Evolutionary conservation across 2,888 invertebrate genomes (phyloP).

Genomic region (Dichetophora obliterata): DNA sequence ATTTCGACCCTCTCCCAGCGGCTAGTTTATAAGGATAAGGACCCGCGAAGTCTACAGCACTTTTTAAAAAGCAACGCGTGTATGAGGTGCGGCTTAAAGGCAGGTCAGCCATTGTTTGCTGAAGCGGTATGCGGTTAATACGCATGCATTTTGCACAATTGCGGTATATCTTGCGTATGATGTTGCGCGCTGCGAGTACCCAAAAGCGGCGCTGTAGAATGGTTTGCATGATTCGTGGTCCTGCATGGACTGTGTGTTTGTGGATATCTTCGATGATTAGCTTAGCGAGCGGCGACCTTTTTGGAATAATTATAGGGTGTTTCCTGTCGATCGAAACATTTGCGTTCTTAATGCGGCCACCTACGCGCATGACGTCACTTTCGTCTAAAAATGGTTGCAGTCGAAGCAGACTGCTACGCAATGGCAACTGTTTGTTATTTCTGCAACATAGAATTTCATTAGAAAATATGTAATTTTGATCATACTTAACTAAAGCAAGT

Average conservation of each 20-base stretch:
- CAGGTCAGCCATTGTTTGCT: too few relatives aligned
- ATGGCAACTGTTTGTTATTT: neutral
- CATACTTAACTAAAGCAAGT: conserved; percentile 15
- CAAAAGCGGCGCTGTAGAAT: neutral
- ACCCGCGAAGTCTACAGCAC: conserved; percentile 7
- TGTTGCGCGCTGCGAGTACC: neutral
- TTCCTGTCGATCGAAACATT: neutral
- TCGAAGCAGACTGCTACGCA: conserved; percentile 20
- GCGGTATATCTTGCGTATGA: too few relatives aligned
- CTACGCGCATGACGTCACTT: conserved; percentile 24
- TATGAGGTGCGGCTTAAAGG: too few relatives aligned
- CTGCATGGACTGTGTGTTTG: neutral
- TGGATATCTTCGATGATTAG: conserved; percentile 5
- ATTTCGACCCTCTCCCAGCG: neutral
- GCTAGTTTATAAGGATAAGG: neutral
- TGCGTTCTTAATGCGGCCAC: conserved; percentile 6
- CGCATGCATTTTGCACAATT: neutral
- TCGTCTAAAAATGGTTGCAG: conserved; percentile 31
- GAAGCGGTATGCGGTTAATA: too few relatives aligned
- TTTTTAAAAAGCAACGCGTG: too few relatives aligned
- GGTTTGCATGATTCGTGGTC: conserved; percentile 3
- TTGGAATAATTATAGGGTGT: conserved; percentile 32
- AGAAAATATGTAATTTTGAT: conserved; percentile 3
- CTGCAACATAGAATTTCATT: conserved; percentile 34
- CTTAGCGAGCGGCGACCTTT: conserved; percentile 20